A percentile compares a stretch with the other conserved stretches of the same genome.
Conservation (phyloP, 2,888 invertebrate species). For the Eumerus sabulonum region DNA sequence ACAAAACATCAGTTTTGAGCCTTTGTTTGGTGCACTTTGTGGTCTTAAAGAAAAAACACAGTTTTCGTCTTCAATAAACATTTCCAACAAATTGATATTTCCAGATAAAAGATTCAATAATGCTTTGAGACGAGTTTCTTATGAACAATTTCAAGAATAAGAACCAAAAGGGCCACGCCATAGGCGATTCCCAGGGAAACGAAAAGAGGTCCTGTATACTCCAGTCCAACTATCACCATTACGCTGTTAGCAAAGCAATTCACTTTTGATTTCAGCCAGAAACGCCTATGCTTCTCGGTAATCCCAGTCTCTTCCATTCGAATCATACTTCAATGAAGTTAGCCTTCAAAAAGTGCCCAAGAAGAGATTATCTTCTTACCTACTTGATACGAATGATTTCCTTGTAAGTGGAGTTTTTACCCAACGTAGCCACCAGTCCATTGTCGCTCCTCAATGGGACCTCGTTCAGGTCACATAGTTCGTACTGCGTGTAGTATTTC, state of each 20-base stretch:
- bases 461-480: slow-evolving; percentile 77
- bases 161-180: slow-evolving; percentile 70
- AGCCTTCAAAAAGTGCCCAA: not conserved
- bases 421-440: slow-evolving; percentile 70
- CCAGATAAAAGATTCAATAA: too few species aligned
- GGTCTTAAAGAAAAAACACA: too few species aligned
- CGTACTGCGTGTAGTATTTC: slow-evolving; percentile 73
- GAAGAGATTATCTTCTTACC: slow-evolving; percentile 60
- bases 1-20: too few species aligned
- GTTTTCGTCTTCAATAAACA: too few species aligned
- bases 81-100: too few species aligned
- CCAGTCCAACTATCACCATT: slow-evolving; percentile 75
- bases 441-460: slow-evolving; percentile 73
- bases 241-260: slow-evolving; percentile 73
- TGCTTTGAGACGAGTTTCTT: slow-evolving; percentile 2
- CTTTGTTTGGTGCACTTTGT: too few species aligned
- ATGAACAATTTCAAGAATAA: slow-evolving; percentile 72
- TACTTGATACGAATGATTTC: slow-evolving; percentile 72
- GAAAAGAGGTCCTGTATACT: slow-evolving; percentile 76
- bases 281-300: slow-evolving; percentile 72
- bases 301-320: slow-evolving; percentile 75
- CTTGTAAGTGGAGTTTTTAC: slow-evolving; percentile 74
- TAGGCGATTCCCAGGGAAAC: slow-evolving; percentile 73
- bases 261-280: slow-evolving; percentile 74
- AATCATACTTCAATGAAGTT: slow-evolving; percentile 41